Percentiles rank a stretch among this genome's conserved stretches.
Conservation (phyloP, 2,888 invertebrate genomes). For the Sphaerophoria rueppellii region DNA sequence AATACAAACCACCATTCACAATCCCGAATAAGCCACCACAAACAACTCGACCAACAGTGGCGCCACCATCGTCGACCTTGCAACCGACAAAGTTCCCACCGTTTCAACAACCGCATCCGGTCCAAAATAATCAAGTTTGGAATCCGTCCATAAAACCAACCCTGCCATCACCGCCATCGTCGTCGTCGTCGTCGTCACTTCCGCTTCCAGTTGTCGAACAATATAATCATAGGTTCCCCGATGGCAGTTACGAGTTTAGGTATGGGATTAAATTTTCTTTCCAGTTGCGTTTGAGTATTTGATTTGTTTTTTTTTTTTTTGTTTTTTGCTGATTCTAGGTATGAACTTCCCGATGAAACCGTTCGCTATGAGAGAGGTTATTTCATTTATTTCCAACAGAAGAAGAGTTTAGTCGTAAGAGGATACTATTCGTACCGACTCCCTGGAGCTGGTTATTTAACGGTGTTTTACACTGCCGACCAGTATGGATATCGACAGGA, state of each 20-base stretch:
- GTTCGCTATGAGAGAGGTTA: constrained; percentile 80
- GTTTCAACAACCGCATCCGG: background rate
- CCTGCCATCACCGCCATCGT: background rate
- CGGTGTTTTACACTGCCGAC: constrained; percentile 81
- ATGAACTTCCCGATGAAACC: constrained; percentile 78
- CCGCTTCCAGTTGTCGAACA: constrained; percentile 75
- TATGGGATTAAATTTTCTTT: constrained; percentile 7
- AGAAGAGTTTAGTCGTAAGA: constrained; percentile 78
- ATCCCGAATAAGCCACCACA: background rate
- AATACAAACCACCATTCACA: background rate
- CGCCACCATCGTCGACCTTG: background rate
- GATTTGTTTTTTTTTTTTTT: background rate
- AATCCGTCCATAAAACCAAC: constrained; percentile 22
- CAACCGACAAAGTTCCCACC: background rate
- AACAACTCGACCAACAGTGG: background rate
- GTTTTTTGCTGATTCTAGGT: constrained; percentile 75
- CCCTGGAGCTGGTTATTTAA: constrained; percentile 78
- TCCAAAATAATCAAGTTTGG: background rate
- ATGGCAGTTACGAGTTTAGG: constrained; percentile 80
- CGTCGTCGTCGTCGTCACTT: background rate
- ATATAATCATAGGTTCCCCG: constrained; percentile 78
- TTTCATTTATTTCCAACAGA: constrained; percentile 76
- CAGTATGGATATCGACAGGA: constrained; percentile 79
- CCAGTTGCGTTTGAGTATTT: background rate
- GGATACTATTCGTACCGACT: constrained; percentile 80